Conservation (phyloP, 1,140 invertebrate genomes). For the Saxidomus purpurata region DNA sequence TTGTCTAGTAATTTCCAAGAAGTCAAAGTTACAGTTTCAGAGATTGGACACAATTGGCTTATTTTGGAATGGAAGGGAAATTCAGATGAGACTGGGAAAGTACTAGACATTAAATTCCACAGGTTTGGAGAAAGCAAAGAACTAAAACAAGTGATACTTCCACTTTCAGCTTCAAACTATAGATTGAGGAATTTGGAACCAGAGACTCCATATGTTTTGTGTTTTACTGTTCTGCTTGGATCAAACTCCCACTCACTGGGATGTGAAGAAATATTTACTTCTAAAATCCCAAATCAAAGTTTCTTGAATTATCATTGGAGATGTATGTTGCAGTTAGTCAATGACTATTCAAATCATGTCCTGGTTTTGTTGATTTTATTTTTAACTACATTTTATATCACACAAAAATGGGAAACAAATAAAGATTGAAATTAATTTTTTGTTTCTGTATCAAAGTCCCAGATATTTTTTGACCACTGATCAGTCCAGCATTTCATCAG, state of each 20-base stretch:
- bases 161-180: conserved; percentile 4
- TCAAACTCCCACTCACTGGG: not conserved
- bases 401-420: not conserved
- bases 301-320: not conserved
- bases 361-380: not conserved
- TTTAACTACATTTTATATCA: not conserved
- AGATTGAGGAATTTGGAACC: conserved; percentile 3
- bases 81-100: not conserved
- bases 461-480: too few species aligned
- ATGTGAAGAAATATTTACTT: conserved; percentile 35
- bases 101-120: conserved; percentile 7
- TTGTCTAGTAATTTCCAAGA: not conserved
- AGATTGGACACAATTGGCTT: not conserved
- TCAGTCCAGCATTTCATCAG: too few species aligned
- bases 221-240: not conserved
- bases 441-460: too few species aligned
- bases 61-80: conserved; percentile 7
- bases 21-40: conserved; percentile 2
- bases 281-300: not conserved
- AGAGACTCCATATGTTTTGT: conserved; percentile 28
- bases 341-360: not conserved
- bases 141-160: conserved; percentile 1
- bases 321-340: not conserved
- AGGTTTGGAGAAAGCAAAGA: conserved; percentile 26
- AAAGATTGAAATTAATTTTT: not conserved